Percentiles rank a stretch among this genome's conserved stretches.
Evolutionary conservation across 23 tunicate species (phyloP).

Genomic region (Ascidia mentula): DNA sequence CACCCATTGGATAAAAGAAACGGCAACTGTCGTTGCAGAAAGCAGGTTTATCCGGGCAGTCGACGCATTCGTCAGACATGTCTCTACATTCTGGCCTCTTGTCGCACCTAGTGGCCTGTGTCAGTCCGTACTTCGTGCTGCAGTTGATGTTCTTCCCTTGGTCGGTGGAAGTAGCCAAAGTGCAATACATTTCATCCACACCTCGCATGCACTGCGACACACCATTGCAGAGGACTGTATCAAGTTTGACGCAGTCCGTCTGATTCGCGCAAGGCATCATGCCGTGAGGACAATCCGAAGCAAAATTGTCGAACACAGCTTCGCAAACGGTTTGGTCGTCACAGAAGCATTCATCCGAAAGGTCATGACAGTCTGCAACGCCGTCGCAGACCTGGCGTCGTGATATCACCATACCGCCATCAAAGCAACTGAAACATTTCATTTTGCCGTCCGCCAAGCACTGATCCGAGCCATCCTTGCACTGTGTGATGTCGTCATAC

Average conservation of each 20-base stretch:
- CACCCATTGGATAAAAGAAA: conserved; percentile 22
- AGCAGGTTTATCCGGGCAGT: conserved; percentile 10
- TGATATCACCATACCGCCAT: conserved; percentile 14
- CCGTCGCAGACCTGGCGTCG: conserved; percentile 66
- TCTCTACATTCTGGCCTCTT: conserved; percentile 53
- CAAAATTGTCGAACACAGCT: background rate
- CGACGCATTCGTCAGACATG: conserved; percentile 36
- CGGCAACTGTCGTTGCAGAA: conserved; percentile 35
- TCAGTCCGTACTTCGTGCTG: background rate
- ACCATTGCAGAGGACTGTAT: background rate
- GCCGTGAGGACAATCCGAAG: background rate
- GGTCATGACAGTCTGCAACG: conserved; percentile 45
- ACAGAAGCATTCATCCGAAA: conserved; percentile 65
- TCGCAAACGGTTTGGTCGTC: conserved; percentile 2
- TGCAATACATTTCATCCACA: background rate
- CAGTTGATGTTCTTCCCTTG: background rate
- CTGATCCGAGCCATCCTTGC: conserved; percentile 26
- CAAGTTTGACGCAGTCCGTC: background rate
- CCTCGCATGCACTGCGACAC: background rate
- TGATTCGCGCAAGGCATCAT: background rate
- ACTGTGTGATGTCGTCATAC: conserved; percentile 31
- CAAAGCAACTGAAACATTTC: conserved; percentile 24
- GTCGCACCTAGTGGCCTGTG: conserved; percentile 22
- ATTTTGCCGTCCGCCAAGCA: background rate
- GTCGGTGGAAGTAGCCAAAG: background rate